Conservation (phyloP, 2,797 vertebrate genomes). For the Leptodactylus fallax region DNA sequence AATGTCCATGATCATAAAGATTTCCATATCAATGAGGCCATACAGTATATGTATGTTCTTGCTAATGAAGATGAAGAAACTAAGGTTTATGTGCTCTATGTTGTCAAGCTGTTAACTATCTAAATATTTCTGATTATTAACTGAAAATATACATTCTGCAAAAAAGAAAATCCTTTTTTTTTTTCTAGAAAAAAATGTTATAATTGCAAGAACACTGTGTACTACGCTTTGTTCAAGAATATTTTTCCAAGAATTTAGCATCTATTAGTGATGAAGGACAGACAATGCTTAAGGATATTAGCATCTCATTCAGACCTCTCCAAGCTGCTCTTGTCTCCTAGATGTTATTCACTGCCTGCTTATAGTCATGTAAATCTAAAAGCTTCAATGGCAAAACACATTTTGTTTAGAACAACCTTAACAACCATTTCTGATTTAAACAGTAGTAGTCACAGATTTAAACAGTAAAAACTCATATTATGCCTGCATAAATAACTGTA, state of each 20-base stretch:
- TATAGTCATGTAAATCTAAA: constrained; percentile 18
- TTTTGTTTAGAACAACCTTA: background rate
- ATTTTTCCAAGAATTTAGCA: constrained; percentile 36
- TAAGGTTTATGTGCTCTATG: background rate
- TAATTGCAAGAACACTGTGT: constrained; percentile 20
- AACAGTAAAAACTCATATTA: background rate
- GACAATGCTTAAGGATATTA: constrained; percentile 31
- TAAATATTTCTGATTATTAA: background rate
- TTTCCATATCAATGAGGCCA: no score
- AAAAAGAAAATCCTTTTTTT: background rate
- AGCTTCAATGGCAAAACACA: background rate
- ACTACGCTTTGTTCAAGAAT: background rate
- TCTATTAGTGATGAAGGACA: constrained; percentile 31
- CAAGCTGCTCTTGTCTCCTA: constrained; percentile 9
- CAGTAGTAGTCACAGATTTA: no score
- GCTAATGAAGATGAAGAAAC: background rate
- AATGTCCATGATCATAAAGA: no score
- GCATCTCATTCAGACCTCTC: constrained; percentile 16
- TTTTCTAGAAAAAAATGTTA: background rate
- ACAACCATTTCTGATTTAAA: background rate
- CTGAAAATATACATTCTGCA: background rate
- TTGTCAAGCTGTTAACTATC: background rate
- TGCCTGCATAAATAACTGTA: background rate
- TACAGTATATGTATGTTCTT: background rate
- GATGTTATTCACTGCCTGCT: constrained; percentile 21